These are phyloP conservation scores for Neomonachus schauinslandi DNA, from an alignment of 2,113 vertebrate species.

Conservation along the genomic window DNA sequence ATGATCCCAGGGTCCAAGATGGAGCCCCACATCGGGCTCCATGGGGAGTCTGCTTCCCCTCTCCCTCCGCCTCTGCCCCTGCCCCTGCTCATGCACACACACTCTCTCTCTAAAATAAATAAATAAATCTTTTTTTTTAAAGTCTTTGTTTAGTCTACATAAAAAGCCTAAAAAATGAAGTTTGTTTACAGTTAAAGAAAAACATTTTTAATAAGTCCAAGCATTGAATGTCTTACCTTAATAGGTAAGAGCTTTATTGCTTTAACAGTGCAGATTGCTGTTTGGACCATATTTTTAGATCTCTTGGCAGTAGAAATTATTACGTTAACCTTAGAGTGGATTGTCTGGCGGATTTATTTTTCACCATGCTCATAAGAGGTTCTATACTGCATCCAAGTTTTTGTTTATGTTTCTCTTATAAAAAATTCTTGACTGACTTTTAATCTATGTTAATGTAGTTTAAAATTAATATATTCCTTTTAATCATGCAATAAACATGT, in stretches of 20 bases:
- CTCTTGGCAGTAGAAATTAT: not conserved
- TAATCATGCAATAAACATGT: not conserved
- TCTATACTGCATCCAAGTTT: not conserved
- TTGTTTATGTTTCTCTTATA: not conserved
- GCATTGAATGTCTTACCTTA: not conserved
- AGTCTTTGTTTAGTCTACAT: not conserved
- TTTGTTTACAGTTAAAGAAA: not conserved
- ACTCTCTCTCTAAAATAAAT: not conserved
- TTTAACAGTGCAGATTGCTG: not conserved
- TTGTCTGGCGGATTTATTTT: not conserved
- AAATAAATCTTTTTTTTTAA: not conserved
- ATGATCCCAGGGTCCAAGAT: not conserved
- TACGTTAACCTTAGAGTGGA: not conserved
- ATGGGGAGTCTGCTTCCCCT: not conserved
- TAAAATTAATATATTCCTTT: not conserved
- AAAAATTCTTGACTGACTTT: not conserved
- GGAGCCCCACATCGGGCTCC: not conserved
- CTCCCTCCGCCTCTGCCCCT: not conserved
- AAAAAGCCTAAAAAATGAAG: not conserved
- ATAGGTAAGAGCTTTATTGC: not conserved
- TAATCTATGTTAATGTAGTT: not conserved
- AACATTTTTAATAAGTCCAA: not conserved
- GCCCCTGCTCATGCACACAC: not conserved
- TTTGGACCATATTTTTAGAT: not conserved
- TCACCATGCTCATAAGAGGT: not conserved